Percentiles rank a stretch among this genome's conserved stretches.
phyloP scores from a whole-genome alignment of 1,140 invertebrate genomes.

The Mesaphorura yosii region DNA sequence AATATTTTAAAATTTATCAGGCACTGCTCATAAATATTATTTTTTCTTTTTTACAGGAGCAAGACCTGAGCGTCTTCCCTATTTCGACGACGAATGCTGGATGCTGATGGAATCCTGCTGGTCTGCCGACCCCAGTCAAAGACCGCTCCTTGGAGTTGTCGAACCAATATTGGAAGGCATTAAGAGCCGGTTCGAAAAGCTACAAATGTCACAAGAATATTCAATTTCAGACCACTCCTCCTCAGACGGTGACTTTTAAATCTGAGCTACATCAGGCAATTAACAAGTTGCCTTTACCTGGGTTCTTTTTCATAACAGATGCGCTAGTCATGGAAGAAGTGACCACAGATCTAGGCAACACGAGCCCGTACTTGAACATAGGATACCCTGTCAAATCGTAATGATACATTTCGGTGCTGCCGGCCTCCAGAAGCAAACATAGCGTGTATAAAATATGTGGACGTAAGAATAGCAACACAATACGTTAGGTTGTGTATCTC shows the following conservation, averaged over 20 bases:
- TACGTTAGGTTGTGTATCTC: too few relatives aligned
- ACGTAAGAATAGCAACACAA: too few relatives aligned
- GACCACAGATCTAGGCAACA: constrained; percentile 8
- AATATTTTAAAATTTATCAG: constrained; percentile 5
- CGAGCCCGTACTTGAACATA: constrained; percentile 23
- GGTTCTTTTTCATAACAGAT: constrained; percentile 9
- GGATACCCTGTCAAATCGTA: constrained; percentile 7
- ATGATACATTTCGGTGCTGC: not conserved
- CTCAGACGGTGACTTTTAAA: not conserved
- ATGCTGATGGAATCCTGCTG: constrained; percentile 74
- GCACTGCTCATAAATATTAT: not conserved
- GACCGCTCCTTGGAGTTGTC: constrained; percentile 68
- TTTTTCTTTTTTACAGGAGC: constrained; percentile 37
- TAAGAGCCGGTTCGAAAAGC: constrained; percentile 16
- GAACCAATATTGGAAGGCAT: constrained; percentile 49
- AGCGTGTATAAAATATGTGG: too few relatives aligned
- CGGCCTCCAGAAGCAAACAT: too few relatives aligned
- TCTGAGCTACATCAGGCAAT: not conserved
- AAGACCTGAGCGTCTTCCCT: constrained; percentile 59
- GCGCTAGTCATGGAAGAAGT: constrained; percentile 21
- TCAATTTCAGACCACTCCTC: constrained; percentile 7
- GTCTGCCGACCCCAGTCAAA: constrained; percentile 56
- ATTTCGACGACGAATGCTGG: constrained; percentile 72
- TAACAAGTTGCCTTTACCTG: not conserved
- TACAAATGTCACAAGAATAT: constrained; percentile 22